Evolutionary conservation across 2,888 invertebrate species (phyloP), one percentile per base, ranked within the genome.

Genomic region (Drosophila sordidula): DNA sequence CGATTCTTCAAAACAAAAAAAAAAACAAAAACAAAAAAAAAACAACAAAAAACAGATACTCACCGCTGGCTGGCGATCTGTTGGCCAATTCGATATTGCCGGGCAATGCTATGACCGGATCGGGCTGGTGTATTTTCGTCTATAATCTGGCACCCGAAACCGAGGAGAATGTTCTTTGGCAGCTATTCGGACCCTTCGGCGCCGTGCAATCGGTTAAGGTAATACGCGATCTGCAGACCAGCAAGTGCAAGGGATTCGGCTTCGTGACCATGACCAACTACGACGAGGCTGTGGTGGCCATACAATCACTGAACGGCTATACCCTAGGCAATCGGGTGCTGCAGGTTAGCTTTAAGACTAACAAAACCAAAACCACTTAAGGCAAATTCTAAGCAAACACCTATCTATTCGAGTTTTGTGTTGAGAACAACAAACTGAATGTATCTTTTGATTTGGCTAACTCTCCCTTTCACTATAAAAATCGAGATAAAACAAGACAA

Each of bases 221-320:
- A 89, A 97, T 98, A 92, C 95, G 98, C 90, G 98, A 98, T 94
- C 95, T 97, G 89, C 96, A 97, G 91, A 98, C 98, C 81, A 98
- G 98, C 94, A 98, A 98, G 93, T 98, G 98, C 94, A 98, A 98
- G 94, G 99, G 99, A 76, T 99, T 98, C 93, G 99, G 98, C 84
- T 98, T 98, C 93, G 98, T 99, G 85, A 98, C 98, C 78, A 99
- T 99, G 98, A 98, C 98, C 92, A 98, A 98, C 93, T 98, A 99
- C 92, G 98, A 98, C 91, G 98, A 99, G 93, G 98, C 98, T 68
- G 96, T 98, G 76, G 97, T 98, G 89, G 98, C 99, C 86, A 98
- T 98, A 91, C 97, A 98, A 93, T 97, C 97, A 78, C 94, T 99
- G 91, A 98, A 99, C 93, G 98, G 98, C 90, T 98, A 98, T 93